Base-by-base conservation (phyloP, 2,888 invertebrate species). In the Coleophora flavipennella region DNA sequence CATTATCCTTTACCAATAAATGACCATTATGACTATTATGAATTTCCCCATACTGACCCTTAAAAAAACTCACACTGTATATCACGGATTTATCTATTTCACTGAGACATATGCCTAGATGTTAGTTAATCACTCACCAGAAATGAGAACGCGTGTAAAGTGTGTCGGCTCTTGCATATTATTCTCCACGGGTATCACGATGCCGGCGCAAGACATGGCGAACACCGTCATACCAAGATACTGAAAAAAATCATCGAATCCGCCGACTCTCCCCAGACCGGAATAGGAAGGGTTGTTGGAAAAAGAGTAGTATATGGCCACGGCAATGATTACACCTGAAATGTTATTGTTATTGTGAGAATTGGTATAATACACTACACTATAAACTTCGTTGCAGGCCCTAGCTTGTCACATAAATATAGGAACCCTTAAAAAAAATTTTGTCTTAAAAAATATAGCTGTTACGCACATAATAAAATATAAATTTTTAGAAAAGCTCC, bases 201-300 rank as follows among this genome's bases (percentile, higher is more conserved):
- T 63, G 0, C 79, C 75, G 0, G 67, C 55, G 29, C 76, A 76
- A 8, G 87, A 87, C 73, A 88, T 76, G 32, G 87, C 86, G 52
- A 88, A 88, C 13, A 87, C 86, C 1, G 75, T 67, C 53, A 87
- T 86, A 3, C 87, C 88, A 25, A 81, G 69, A 56, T 77, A 87
- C 55, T 71, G 62, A 1, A 77, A 56, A 51, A 49, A 1, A 44
- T 42, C 8, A 49, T 49, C 0, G 53, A 0, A 0, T 28, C 0
- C 1, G 8, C 3, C 28, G 33, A 29, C 9, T 6, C 8, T 13
- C n/a, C 35, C 43, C 53, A 75, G 11, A 4, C 43, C 40, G 0
- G 44, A 4, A 4, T 77, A 64, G 0, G 4, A n/a, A 0, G 79
- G 75, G 20, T 77, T 77, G 0, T 40, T 28, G 0, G 35, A 1